Conservation (phyloP, 2,113 vertebrate genomes). For the Oenanthe melanoleuca region DNA sequence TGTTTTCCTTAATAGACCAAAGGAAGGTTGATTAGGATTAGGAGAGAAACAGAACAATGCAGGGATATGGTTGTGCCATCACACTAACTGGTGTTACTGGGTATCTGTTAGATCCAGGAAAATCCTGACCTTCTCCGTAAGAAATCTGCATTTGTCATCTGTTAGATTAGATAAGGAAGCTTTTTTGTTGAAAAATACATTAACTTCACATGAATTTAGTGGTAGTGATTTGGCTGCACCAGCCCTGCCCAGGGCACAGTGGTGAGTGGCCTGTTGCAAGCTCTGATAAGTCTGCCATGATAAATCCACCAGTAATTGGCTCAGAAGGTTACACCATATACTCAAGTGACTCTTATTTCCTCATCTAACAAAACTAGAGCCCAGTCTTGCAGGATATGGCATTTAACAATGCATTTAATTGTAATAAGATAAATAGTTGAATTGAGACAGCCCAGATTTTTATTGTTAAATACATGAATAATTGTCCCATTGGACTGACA, state of each 20-base stretch:
- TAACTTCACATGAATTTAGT: not conserved
- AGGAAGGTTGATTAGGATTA: not conserved
- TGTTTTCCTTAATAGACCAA: not conserved
- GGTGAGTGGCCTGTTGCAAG: not conserved
- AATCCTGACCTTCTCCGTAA: not conserved
- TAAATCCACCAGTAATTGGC: not conserved
- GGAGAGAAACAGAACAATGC: not conserved
- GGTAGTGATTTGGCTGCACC: not conserved
- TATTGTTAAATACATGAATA: not conserved
- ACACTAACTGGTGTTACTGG: not conserved
- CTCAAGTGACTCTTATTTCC: not conserved
- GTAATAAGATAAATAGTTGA: not conserved
- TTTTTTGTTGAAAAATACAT: not conserved
- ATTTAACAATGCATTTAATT: not conserved
- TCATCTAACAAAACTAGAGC: not conserved
- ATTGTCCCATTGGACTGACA: not conserved
- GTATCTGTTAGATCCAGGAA: not conserved
- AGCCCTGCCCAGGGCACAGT: rapidly evolving
- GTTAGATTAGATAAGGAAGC: not conserved
- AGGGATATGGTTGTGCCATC: not conserved
- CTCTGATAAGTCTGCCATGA: not conserved
- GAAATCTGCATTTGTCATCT: not conserved
- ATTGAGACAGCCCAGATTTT: not conserved
- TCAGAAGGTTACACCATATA: not conserved
- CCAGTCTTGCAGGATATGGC: not conserved